Evolutionary conservation across 2,888 invertebrate species (phyloP).

Genomic region (Clunio marinus): DNA sequence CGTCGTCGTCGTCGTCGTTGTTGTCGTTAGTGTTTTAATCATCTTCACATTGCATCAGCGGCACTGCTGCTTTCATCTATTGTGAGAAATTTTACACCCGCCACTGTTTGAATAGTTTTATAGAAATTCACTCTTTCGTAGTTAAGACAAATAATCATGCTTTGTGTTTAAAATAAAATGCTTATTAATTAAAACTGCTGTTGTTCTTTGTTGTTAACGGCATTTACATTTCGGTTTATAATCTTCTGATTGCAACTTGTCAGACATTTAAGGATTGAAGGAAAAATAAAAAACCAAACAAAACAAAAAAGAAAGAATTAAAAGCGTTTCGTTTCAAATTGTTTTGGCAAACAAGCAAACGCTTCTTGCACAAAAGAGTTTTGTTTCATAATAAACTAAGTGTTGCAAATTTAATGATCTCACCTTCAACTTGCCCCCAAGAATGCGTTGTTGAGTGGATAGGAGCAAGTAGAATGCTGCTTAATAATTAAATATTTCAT

Average conservation of each 20-base stretch:
- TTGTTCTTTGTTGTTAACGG: background rate
- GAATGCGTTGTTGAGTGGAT: too few species aligned
- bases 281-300: background rate
- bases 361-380: constrained; percentile 9
- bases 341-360: too few species aligned
- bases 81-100: too few species aligned
- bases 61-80: too few species aligned
- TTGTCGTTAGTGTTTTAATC: background rate
- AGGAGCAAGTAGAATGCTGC: too few species aligned
- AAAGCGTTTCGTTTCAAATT: too few species aligned
- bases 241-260: constrained; percentile 21
- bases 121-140: too few species aligned
- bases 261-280: background rate
- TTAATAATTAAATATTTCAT: background rate
- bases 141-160: background rate
- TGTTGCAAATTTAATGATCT: constrained; percentile 26
- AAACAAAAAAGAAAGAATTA: too few species aligned
- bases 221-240: constrained; percentile 21
- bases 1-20: background rate
- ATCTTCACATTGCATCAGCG: too few species aligned
- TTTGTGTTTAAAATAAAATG: background rate
- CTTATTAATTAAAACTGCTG: background rate
- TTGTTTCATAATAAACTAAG: background rate
- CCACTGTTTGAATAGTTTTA: too few species aligned
- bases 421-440: background rate